phyloP scores from a whole-genome alignment of 2,797 vertebrate species.

The Parauchenoglanis ngamensis region DNA sequence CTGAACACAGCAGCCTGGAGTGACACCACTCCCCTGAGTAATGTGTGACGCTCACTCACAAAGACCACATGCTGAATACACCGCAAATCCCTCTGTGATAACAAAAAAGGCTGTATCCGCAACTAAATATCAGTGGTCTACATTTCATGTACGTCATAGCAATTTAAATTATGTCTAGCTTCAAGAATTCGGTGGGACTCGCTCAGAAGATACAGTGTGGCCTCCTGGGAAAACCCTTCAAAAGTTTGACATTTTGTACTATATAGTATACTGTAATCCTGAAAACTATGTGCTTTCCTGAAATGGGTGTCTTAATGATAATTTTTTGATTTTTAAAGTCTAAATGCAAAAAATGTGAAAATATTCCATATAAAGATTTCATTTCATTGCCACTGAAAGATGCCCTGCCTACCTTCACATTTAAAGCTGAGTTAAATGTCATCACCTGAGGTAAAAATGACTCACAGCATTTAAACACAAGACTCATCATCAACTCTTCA shows the following conservation, averaged over 20 bases:
- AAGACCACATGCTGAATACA: not conserved
- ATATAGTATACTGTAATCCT: not conserved
- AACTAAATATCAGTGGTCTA: constrained; percentile 3
- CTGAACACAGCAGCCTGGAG: not conserved
- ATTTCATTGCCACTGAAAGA: not conserved
- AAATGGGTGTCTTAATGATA: not conserved
- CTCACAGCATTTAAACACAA: not conserved
- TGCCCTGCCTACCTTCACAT: not conserved
- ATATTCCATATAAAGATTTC: not conserved
- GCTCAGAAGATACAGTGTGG: not conserved
- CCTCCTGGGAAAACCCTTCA: not conserved
- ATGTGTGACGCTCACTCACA: not conserved
- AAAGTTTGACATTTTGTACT: not conserved
- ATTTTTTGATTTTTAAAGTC: not conserved
- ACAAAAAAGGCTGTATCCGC: not conserved
- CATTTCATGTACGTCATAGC: not conserved
- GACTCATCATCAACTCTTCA: not conserved
- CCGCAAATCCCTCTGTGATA: not conserved
- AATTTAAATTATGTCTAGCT: not conserved
- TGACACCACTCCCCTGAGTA: not conserved
- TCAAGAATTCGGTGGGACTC: not conserved
- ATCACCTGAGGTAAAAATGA: not conserved
- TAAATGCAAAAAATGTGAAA: not conserved
- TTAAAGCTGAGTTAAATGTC: not conserved
- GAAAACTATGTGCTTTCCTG: not conserved